phyloP scores from a whole-genome alignment of 2,113 vertebrate genomes.

The Notechis scutatus region DNA sequence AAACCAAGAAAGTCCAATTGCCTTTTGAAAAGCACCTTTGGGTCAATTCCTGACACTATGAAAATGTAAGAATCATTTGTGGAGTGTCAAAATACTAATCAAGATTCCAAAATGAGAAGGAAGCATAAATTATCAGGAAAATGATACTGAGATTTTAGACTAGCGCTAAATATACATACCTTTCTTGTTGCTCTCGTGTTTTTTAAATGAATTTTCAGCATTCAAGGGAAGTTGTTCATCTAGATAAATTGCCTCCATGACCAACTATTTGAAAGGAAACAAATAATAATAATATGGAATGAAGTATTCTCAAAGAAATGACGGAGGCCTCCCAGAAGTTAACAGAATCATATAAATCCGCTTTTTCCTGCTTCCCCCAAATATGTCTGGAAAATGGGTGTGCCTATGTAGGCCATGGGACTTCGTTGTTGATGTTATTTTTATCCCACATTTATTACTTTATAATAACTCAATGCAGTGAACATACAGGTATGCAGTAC shows the following conservation, averaged over 20 bases:
- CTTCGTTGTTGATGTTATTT: neutral
- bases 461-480: neutral
- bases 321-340: neutral
- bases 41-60: neutral
- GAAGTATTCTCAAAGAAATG: neutral
- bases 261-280: conserved; percentile 5
- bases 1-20: neutral
- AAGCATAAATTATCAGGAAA: neutral
- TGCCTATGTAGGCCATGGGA: too few relatives aligned
- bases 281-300: conserved; percentile 2
- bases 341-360: neutral
- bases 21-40: neutral
- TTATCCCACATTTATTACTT: neutral
- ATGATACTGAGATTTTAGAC: neutral
- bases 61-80: neutral
- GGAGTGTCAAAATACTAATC: neutral
- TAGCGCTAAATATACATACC: conserved; percentile 54
- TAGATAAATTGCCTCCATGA: conserved; percentile 56
- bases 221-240: conserved; percentile 63
- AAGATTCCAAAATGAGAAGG: neutral
- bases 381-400: neutral
- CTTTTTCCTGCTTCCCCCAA: neutral
- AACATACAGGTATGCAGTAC: neutral
- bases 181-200: conserved; percentile 61
- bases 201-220: conserved; percentile 51